Percentiles rank a stretch among this genome's conserved stretches.
Conservation (phyloP, 1,140 invertebrate species). For the Chrysoperla carnea region DNA sequence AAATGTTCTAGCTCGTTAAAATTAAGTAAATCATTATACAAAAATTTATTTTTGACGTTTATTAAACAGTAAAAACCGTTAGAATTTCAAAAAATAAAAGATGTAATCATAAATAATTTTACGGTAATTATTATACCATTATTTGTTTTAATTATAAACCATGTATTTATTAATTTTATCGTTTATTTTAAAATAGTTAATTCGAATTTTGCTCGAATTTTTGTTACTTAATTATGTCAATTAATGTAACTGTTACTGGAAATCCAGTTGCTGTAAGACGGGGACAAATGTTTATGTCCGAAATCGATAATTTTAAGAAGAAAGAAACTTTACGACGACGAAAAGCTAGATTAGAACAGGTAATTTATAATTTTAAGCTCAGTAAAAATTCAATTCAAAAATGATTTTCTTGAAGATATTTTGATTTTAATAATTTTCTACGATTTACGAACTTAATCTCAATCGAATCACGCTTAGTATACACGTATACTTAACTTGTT, state of each 20-base stretch:
- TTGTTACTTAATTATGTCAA: background rate
- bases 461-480: too few species aligned
- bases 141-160: background rate
- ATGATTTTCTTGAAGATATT: background rate
- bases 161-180: background rate
- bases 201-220: background rate
- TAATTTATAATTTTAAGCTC: too few species aligned
- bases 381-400: too few species aligned
- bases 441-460: too few species aligned
- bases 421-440: background rate
- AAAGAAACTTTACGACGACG: background rate
- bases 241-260: background rate
- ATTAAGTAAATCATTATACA: too few species aligned
- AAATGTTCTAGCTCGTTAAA: too few species aligned
- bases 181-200: background rate
- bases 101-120: background rate
- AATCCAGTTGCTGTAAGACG: background rate
- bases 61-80: background rate
- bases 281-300: background rate
- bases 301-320: background rate
- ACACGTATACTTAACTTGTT: too few species aligned
- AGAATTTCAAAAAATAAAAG: background rate
- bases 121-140: background rate
- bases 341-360: background rate
- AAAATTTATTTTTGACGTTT: too few species aligned